Evolutionary conservation across 2,113 vertebrate genomes (phyloP), one percentile per base, ranked within the genome.

Genomic region (Pterocles gutturalis): DNA sequence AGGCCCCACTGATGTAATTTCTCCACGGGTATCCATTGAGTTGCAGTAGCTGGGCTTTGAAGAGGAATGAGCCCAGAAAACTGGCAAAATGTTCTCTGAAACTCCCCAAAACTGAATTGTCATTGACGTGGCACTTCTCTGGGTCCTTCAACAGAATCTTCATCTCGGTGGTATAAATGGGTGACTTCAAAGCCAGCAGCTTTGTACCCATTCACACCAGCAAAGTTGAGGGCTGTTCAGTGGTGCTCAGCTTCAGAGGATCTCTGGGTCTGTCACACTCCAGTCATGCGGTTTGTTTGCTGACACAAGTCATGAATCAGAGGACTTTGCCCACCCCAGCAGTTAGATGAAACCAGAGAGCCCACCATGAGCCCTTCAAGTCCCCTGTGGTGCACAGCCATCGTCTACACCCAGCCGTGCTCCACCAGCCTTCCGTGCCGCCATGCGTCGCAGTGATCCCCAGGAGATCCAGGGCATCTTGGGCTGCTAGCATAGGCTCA

Each of bases 51-150:
- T 41, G 41, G 41, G 41, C 41, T 41, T 69, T 71, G 69, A 41
- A 54, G 19, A 46, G 4, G 31, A 87, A 28, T 24, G 22, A 71
- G 28, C 43, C 33, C 17, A 61, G 34, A 43, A 81, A 3, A 17
- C 2, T 71, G 19, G 11, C 10, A 93, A 67, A 86, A 76, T 14
- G 4, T 54, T 60, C 31, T 66, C 28, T 49, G 53, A 48, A 72
- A 26, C 22, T 33, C 31, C 13, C 4, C 26, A 29, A 66, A 85
- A 65, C 0, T 45, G 18, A 7, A 55, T 49, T 36, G 22, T 13
- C 25, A 22, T 17, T 3, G 2, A 36, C 0, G 1, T 7, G 25
- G 45, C 10, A 11, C 17, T 69, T 67, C n/a, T 21, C 53, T 69
- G 34, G 9, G 25, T 38, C 11, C 15, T 58, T 48, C 46, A 80